Conservation (phyloP, 2,888 invertebrate species). For the Crocallis elinguaria region DNA sequence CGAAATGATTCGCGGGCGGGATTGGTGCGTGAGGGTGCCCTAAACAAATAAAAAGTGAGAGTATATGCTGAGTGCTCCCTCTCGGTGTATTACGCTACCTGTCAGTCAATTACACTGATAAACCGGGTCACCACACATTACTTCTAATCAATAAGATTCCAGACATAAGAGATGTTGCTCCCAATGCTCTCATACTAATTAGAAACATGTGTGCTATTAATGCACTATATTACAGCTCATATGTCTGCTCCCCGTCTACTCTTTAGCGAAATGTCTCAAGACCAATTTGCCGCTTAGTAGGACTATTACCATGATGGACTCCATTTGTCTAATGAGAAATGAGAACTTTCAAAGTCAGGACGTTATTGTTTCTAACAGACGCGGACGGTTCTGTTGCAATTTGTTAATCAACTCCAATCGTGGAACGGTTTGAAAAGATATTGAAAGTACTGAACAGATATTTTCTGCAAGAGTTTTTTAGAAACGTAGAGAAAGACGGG, state of each 20-base stretch:
- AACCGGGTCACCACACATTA: neutral
- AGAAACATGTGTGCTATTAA: conserved; percentile 7
- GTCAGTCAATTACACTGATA: neutral
- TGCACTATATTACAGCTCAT: conserved; percentile 11
- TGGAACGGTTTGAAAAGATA: too few species aligned
- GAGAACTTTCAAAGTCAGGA: conserved; percentile 3
- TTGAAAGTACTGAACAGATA: too few species aligned
- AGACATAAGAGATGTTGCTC: conserved; percentile 4
- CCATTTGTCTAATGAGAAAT: neutral
- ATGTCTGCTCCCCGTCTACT: neutral
- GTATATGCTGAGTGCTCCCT: too few species aligned
- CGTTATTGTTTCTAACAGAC: neutral
- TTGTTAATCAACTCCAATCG: neutral
- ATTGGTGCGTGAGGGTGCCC: too few species aligned
- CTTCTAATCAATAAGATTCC: neutral
- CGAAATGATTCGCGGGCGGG: too few species aligned
- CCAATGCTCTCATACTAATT: conserved; percentile 7
- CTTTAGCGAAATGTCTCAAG: conserved; percentile 6
- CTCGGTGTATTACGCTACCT: too few species aligned
- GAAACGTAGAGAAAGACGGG: too few species aligned
- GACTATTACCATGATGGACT: conserved; percentile 5
- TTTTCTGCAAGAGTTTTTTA: too few species aligned
- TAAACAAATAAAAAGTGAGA: too few species aligned
- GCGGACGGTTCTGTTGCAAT: neutral
- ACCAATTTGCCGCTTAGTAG: neutral